Percentiles rank a stretch among this genome's conserved stretches.
Conservation (phyloP, 2,113 vertebrate species). For the Thalassoma bifasciatum region DNA sequence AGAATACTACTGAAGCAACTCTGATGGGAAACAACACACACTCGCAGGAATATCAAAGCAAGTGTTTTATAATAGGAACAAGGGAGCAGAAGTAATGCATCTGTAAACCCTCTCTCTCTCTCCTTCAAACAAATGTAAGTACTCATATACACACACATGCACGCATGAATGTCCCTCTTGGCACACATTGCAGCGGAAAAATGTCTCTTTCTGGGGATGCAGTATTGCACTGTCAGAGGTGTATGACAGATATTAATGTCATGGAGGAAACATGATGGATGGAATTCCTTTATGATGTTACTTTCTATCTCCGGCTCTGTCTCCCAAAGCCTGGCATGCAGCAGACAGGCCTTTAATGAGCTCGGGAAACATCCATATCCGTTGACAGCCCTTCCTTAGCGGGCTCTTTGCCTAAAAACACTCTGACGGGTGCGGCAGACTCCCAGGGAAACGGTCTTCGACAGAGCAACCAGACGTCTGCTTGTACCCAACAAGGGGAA, state of each 20-base stretch:
- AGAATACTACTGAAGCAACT: constrained; percentile 37
- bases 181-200: constrained; percentile 50
- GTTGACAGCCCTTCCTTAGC: constrained; percentile 73
- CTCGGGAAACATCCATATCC: constrained; percentile 73
- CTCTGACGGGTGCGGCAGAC: constrained; percentile 36
- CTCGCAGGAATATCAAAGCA: constrained; percentile 44
- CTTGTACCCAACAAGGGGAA: constrained; percentile 24
- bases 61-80: constrained; percentile 55
- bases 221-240: constrained; percentile 76
- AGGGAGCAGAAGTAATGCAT: constrained; percentile 39
- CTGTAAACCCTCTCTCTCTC: constrained; percentile 32
- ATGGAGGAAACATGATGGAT: constrained; percentile 77
- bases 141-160: constrained; percentile 1
- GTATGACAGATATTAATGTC: constrained; percentile 80
- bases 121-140: constrained; percentile 52
- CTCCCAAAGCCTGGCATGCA: constrained; percentile 69
- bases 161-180: constrained; percentile 26
- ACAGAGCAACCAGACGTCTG: constrained; percentile 28
- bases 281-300: constrained; percentile 78
- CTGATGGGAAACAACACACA: constrained; percentile 26
- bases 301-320: constrained; percentile 73
- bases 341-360: constrained; percentile 79
- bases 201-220: constrained; percentile 71
- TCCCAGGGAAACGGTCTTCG: constrained; percentile 26
- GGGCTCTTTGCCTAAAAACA: constrained; percentile 68